Evolutionary conservation across 2,113 vertebrate genomes (phyloP), one percentile per base, ranked within the genome.

Genomic region (Sylvilagus bachmani): DNA sequence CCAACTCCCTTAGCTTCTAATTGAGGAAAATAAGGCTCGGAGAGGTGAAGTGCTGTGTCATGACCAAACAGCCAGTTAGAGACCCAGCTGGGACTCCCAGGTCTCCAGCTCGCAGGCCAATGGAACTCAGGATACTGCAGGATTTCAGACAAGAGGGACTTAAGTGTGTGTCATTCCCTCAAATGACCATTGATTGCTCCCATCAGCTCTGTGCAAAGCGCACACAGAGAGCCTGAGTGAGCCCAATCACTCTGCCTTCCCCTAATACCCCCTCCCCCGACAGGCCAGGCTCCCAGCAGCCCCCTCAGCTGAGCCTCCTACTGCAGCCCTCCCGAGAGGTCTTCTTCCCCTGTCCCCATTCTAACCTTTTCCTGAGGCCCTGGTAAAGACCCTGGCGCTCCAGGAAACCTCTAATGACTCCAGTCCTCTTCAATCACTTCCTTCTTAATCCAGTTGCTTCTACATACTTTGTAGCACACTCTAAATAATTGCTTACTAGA

Each of bases 121-220:
- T 49, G 38, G 49, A 95, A 69, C 64, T 89, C 86, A 83, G 89
- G 44, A 74, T 82, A 53, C 64, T 66, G 69, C 44, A 91, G 86
- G 53, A 83, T 94, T 96, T 95, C 87, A 94, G 86, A 95, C 84
- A 96, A 97, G 86, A 91, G 89, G 74, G 91, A 94, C 62, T 91
- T 94, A 95, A 97, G 89, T 95, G 95, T 93, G 89, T 95, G 90
- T 95, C 64, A 73, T 77, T 94, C 78, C 88, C 74, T 95, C 89
- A 96, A 95, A 96, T 94, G 86, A 94, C 79, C 89, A 64, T 12
- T 97, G 95, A 97, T 86, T 97, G 93, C 84, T 96, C 83, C 91
- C 95, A 95, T 95, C 93, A 94, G 83, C 83, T 93, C 93, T 36
- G 70, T 74, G 53, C 58, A 75, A 64, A 86, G 79, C 5, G 0